Evolutionary conservation across 2,113 vertebrate species (phyloP).

Genomic region (Laticauda laticaudata): DNA sequence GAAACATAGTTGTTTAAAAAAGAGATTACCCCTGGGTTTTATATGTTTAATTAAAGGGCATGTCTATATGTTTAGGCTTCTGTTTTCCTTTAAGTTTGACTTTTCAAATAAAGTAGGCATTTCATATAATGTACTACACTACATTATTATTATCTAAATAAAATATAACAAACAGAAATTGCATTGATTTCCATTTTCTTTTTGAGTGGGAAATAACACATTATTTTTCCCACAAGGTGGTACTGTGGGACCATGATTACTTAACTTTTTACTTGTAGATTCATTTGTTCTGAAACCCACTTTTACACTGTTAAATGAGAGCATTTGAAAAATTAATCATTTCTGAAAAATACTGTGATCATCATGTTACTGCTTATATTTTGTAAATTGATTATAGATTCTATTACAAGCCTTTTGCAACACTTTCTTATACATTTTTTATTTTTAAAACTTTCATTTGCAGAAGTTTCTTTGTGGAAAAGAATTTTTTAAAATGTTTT

Average conservation of each 20-base stretch:
- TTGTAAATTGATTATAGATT: background rate
- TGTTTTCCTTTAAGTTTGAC: background rate
- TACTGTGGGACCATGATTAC: background rate
- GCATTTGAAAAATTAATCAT: background rate
- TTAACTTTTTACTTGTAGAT: background rate
- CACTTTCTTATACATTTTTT: background rate
- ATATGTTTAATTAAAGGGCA: background rate
- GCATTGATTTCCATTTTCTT: background rate
- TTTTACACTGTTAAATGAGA: background rate
- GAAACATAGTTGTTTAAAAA: background rate
- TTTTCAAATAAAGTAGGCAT: background rate
- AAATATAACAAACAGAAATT: background rate
- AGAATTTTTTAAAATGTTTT: background rate
- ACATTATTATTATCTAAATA: background rate
- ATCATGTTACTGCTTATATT: background rate
- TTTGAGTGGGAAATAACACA: background rate
- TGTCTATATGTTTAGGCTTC: background rate
- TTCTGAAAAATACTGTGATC: background rate
- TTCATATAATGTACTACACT: background rate
- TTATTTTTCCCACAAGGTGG: background rate
- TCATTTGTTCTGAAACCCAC: background rate
- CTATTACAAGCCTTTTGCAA: conserved; percentile 34
- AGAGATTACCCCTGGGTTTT: background rate
- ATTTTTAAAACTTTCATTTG: conserved; percentile 25
- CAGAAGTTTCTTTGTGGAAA: conserved; percentile 14